Evolutionary conservation across 2,888 invertebrate genomes (phyloP).

Genomic region (Busseola fusca): DNA sequence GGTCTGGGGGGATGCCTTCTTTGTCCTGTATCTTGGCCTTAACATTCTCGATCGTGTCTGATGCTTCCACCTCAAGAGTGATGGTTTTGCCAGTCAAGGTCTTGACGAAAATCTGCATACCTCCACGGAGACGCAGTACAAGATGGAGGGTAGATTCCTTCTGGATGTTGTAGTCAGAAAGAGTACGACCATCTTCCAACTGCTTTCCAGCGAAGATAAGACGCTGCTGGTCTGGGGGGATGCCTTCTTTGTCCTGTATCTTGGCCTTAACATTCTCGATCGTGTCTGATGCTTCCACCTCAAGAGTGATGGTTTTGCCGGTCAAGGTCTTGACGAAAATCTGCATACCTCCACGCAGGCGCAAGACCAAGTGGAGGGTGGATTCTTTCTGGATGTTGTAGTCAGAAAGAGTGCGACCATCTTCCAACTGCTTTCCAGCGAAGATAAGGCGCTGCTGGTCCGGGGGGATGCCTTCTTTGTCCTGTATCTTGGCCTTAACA

Average conservation of each 20-base stretch:
- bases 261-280: constrained; percentile 76
- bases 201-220: constrained; percentile 74
- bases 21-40: too few relatives aligned
- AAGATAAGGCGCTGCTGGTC: constrained; percentile 79
- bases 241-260: constrained; percentile 74
- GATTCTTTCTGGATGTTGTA: constrained; percentile 81
- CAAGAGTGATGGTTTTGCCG: constrained; percentile 72
- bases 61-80: too few relatives aligned
- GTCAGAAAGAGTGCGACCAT: constrained; percentile 77
- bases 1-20: too few relatives aligned
- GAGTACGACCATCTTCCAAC: constrained; percentile 71
- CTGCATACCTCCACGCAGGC: constrained; percentile 78
- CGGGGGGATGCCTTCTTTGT: constrained; percentile 79
- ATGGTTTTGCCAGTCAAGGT: too few relatives aligned
- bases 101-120: not conserved
- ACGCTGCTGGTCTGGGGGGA: constrained; percentile 74
- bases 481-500: constrained; percentile 80
- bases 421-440: constrained; percentile 78
- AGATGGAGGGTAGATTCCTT: constrained; percentile 73
- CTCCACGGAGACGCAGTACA: constrained; percentile 21
- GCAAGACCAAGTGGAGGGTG: constrained; percentile 74
- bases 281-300: constrained; percentile 71
- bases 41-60: too few relatives aligned
- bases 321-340: constrained; percentile 74
- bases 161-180: constrained; percentile 74